phyloP scores from a whole-genome alignment of 2,797 vertebrate genomes.

The Alosa sapidissima region DNA sequence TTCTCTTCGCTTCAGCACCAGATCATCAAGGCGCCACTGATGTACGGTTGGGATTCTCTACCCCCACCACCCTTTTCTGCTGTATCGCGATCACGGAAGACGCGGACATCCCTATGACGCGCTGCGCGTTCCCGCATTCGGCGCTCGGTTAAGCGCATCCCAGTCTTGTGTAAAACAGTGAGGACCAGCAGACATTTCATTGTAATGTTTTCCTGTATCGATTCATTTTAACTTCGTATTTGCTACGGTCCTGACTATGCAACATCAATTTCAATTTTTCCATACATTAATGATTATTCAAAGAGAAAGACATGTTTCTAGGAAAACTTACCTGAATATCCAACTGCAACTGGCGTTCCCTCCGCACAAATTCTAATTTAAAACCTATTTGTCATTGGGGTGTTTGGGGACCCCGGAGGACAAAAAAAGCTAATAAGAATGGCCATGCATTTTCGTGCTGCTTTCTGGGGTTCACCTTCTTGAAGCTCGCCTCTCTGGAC shows the following conservation, averaged over 20 bases:
- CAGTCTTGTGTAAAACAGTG: too few relatives aligned
- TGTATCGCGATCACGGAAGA: constrained; percentile 8
- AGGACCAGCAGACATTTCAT: background rate
- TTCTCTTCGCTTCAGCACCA: background rate
- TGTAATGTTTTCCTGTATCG: background rate
- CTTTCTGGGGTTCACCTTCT: too few relatives aligned
- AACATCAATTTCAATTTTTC: too few relatives aligned
- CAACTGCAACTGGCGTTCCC: too few relatives aligned
- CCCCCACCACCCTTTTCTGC: background rate
- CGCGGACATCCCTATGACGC: constrained; percentile 30
- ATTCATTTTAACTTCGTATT: too few relatives aligned
- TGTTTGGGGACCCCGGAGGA: background rate
- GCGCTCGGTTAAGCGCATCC: background rate
- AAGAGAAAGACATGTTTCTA: too few relatives aligned
- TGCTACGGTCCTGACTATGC: too few relatives aligned
- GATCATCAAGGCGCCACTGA: background rate
- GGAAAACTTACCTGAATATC: too few relatives aligned
- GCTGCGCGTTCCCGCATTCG: constrained; percentile 28
- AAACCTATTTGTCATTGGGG: too few relatives aligned
- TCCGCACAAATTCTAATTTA: too few relatives aligned
- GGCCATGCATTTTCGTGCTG: background rate
- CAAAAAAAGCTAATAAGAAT: background rate
- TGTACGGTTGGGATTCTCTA: background rate
- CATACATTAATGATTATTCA: too few relatives aligned
- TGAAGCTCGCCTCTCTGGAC: background rate